These are phyloP conservation scores for Euspilapteryx auroguttella DNA, from an alignment of 2,888 invertebrate species.

Conservation along the genomic window DNA sequence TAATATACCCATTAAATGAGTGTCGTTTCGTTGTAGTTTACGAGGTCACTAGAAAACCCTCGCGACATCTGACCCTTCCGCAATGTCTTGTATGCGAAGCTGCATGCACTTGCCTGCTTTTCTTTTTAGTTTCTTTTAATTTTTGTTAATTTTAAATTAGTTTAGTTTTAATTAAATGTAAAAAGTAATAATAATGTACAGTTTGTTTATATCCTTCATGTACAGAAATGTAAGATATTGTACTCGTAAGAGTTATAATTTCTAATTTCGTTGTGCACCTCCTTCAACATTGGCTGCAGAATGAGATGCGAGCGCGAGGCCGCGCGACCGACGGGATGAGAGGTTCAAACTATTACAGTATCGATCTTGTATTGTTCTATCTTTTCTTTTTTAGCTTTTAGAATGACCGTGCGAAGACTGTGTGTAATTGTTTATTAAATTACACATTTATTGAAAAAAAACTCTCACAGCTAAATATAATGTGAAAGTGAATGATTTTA, in stretches of 20 bases:
- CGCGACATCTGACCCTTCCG: constrained; percentile 70
- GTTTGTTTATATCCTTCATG: constrained; percentile 52
- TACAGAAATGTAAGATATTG: constrained; percentile 58
- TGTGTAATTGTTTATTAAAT: constrained; percentile 13
- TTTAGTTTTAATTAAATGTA: constrained; percentile 38
- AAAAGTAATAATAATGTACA: constrained; percentile 55
- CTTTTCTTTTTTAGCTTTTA: constrained; percentile 46
- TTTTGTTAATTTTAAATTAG: constrained; percentile 52
- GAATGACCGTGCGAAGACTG: constrained; percentile 43
- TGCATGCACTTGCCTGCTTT: constrained; percentile 75
- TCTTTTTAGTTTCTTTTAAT: constrained; percentile 63
- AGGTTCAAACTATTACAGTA: not conserved
- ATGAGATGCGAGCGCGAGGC: constrained; percentile 58
- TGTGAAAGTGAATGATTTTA: constrained; percentile 36
- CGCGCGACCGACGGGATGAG: not conserved
- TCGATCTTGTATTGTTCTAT: constrained; percentile 13
- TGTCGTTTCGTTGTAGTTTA: constrained; percentile 69
- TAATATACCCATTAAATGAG: constrained; percentile 64
- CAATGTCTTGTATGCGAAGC: constrained; percentile 65
- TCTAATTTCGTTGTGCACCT: constrained; percentile 70
- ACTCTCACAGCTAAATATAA: too few species aligned
- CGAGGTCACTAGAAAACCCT: constrained; percentile 58
- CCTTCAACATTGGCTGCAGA: constrained; percentile 69
- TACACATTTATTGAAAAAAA: not conserved
- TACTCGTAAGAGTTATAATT: constrained; percentile 58